phyloP scores from a whole-genome alignment of 2,888 invertebrate species.

The Sinotaia quadrata region DNA sequence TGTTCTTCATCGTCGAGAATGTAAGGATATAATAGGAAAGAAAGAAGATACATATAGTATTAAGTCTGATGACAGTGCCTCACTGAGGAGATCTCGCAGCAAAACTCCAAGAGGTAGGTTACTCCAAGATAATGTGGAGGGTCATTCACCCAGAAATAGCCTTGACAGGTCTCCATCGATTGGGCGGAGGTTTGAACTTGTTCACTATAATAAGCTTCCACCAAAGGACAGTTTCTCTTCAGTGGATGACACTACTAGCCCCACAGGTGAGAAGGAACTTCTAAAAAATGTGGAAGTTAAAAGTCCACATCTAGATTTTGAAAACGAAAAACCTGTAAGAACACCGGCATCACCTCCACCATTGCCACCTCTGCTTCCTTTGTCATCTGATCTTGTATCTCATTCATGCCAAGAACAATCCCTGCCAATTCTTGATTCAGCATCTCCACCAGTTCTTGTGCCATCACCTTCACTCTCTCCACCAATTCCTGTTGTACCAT shows the following conservation, averaged over 20 bases:
- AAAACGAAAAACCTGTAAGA: too few relatives aligned
- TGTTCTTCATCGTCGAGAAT: conserved; percentile 59
- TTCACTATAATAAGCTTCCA: conserved; percentile 63
- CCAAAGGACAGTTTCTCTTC: conserved; percentile 68
- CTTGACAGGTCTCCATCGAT: conserved; percentile 56
- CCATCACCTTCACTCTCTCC: neutral
- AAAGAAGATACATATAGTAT: conserved; percentile 40
- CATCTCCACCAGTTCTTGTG: neutral
- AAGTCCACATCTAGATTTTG: too few relatives aligned
- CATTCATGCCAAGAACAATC: too few relatives aligned
- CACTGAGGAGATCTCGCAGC: conserved; percentile 14
- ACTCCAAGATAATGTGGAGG: conserved; percentile 6
- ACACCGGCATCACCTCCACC: too few relatives aligned
- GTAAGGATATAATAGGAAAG: conserved; percentile 34
- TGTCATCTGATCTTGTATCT: too few relatives aligned
- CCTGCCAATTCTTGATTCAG: neutral
- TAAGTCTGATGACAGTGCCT: conserved; percentile 27
- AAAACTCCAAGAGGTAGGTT: conserved; percentile 30
- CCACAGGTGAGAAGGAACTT: conserved; percentile 60
- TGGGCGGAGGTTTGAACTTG: conserved; percentile 54
- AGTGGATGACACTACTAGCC: conserved; percentile 70
- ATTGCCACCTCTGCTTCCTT: neutral
- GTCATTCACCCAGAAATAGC: neutral
- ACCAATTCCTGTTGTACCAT: neutral
- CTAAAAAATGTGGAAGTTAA: conserved; percentile 43